These are phyloP conservation scores for Zalophus californianus DNA, from an alignment of 2,797 vertebrate genomes.

Conservation along the genomic window DNA sequence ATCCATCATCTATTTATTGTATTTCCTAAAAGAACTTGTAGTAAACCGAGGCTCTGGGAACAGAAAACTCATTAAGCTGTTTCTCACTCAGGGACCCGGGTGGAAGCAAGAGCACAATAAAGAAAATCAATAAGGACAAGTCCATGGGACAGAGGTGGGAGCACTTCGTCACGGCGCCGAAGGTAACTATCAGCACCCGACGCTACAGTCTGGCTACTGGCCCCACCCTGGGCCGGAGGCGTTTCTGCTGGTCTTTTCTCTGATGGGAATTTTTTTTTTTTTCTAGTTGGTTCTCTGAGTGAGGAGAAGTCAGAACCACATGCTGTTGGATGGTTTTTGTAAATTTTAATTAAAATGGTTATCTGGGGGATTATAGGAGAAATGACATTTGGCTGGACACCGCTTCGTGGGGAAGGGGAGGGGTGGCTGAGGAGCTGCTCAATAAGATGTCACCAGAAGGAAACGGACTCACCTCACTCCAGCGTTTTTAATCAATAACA, in stretches of 20 bases:
- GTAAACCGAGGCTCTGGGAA: conserved; percentile 63
- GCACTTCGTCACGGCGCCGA: conserved; percentile 83
- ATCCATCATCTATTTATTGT: conserved; percentile 4
- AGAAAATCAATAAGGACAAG: conserved; percentile 88
- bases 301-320: conserved; percentile 7
- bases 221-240: rapidly evolving
- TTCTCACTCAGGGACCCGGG: conserved; percentile 89
- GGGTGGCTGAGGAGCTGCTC: neutral
- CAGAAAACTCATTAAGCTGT: conserved; percentile 74
- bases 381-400: conserved; percentile 5
- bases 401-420: neutral
- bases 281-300: neutral
- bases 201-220: rapidly evolving
- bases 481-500: neutral
- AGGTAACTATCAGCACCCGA: conserved; percentile 77
- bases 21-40: conserved; percentile 62
- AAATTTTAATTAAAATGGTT: conserved; percentile 73
- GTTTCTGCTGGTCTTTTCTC: neutral
- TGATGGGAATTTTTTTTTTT: neutral
- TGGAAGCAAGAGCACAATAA: conserved; percentile 85
- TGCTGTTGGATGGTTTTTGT: neutral
- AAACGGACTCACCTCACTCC: conserved; percentile 5
- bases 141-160: conserved; percentile 87
- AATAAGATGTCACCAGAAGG: conserved; percentile 48
- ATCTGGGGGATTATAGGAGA: conserved; percentile 57